Evolutionary conservation across 2,113 vertebrate genomes (phyloP).

Genomic region (Pangasianodon gigas): DNA sequence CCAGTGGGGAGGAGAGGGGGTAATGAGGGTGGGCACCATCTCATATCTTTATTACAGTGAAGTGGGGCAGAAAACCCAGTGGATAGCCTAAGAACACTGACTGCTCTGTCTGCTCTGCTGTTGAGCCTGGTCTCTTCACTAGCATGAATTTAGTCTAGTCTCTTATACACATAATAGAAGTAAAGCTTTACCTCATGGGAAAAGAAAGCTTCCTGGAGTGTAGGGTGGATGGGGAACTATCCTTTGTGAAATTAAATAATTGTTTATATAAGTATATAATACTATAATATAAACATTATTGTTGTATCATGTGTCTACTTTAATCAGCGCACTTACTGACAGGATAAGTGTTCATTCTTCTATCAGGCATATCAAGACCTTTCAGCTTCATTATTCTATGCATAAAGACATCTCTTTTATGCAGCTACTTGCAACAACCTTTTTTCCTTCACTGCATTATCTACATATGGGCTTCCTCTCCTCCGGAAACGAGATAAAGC

Average conservation of each 20-base stretch:
- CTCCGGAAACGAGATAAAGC: background rate
- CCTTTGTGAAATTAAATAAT: background rate
- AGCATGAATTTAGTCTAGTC: background rate
- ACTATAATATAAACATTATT: too few relatives aligned
- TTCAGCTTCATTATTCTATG: background rate
- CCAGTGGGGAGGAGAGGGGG: background rate
- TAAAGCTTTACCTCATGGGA: background rate
- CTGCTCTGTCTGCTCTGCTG: conserved; percentile 28
- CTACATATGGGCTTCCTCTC: background rate
- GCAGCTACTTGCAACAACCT: background rate
- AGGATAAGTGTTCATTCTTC: background rate
- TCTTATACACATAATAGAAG: background rate
- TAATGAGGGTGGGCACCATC: conserved; percentile 37
- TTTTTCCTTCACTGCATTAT: background rate
- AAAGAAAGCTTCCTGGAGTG: background rate
- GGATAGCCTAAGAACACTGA: conserved; percentile 65
- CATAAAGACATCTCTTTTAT: background rate
- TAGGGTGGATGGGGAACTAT: background rate
- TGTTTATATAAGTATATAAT: background rate
- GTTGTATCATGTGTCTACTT: background rate
- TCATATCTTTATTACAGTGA: conserved; percentile 71
- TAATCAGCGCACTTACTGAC: background rate
- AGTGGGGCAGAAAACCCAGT: conserved; percentile 75
- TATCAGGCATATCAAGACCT: background rate
- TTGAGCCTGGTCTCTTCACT: background rate